Percentiles rank a stretch among this genome's conserved stretches.
Conservation (phyloP, 1,140 invertebrate genomes). For the Cepaea nemoralis region DNA sequence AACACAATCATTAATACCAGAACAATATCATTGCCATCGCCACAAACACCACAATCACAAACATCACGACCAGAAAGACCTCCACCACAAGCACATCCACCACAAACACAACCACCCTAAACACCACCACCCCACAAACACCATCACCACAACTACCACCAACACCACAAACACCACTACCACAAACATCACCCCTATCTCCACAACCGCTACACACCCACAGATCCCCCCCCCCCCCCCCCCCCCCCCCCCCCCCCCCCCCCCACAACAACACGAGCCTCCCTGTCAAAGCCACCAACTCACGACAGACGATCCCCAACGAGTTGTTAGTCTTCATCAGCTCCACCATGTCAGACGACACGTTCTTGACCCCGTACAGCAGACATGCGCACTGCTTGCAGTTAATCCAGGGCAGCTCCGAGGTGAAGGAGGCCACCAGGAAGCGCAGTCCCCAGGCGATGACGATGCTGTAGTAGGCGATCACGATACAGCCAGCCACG, state of each 20-base stretch:
- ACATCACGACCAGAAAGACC: slow-evolving; percentile 76
- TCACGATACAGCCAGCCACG: slow-evolving; percentile 75
- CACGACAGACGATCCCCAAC: slow-evolving; percentile 42
- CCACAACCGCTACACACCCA: neutral
- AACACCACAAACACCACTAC: neutral
- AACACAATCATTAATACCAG: no score
- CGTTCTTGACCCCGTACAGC: slow-evolving; percentile 27
- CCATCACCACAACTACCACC: no score
- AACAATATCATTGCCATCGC: no score
- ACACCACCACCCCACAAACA: no score
- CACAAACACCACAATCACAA: slow-evolving; percentile 68
- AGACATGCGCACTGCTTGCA: slow-evolving; percentile 66
- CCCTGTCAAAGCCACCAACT: slow-evolving; percentile 7
- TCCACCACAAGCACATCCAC: no score
- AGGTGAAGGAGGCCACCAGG: slow-evolving; percentile 68
- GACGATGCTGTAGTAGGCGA: slow-evolving; percentile 73
- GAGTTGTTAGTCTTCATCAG: slow-evolving; percentile 36
- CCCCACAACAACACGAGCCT: no score
- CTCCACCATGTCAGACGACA: neutral
- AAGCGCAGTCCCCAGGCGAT: slow-evolving; percentile 72
- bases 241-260: no score
- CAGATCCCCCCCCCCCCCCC: no score
- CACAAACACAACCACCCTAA: no score
- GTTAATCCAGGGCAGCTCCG: slow-evolving; percentile 71
- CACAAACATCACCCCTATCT: neutral